Evolutionary conservation across 2,888 invertebrate species (phyloP).

Genomic region (Fissipunctia ypsillon): DNA sequence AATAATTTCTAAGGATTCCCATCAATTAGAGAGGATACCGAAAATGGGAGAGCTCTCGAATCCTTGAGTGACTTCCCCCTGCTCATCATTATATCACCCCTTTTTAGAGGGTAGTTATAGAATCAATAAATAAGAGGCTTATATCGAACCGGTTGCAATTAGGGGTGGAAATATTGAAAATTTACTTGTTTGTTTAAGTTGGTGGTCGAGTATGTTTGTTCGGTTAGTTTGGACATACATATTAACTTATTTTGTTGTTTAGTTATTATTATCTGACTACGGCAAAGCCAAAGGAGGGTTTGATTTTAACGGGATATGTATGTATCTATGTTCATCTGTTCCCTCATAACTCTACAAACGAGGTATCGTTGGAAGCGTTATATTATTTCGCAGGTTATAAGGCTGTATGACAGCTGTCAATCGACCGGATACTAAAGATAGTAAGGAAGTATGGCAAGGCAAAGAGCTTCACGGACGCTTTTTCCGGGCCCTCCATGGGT

Average conservation of each 20-base stretch:
- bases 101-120: constrained; percentile 60
- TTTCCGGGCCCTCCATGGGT: too few relatives aligned
- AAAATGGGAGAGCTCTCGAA: constrained; percentile 56
- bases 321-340: too few relatives aligned
- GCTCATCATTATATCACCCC: constrained; percentile 66
- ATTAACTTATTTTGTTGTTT: neutral
- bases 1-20: constrained; percentile 55
- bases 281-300: too few relatives aligned
- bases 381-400: too few relatives aligned
- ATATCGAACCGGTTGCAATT: constrained; percentile 58
- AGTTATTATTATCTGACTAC: too few relatives aligned
- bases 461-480: too few relatives aligned
- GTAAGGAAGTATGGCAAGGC: too few relatives aligned
- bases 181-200: constrained; percentile 23
- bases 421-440: too few relatives aligned
- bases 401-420: too few relatives aligned
- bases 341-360: too few relatives aligned
- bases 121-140: constrained; percentile 68
- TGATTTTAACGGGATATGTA: too few relatives aligned
- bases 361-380: too few relatives aligned
- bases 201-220: neutral
- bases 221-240: neutral
- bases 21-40: constrained; percentile 63
- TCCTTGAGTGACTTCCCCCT: constrained; percentile 59
- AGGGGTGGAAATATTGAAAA: constrained; percentile 52